phyloP scores from a whole-genome alignment of 2,113 vertebrate species.

The Dicerorhinus sumatrensis region DNA sequence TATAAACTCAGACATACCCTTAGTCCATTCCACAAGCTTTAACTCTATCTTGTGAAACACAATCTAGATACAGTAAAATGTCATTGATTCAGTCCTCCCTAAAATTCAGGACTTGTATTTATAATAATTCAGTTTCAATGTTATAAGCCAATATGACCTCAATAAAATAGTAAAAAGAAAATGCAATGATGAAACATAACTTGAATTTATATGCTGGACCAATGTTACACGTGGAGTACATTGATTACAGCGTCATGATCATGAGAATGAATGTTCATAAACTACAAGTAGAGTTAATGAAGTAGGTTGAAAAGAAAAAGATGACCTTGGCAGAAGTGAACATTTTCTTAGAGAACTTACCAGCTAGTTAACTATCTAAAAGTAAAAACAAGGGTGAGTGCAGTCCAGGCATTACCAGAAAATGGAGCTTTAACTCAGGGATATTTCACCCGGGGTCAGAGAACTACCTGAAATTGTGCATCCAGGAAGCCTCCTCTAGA shows the following conservation, averaged over 20 bases:
- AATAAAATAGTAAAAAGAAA: too few relatives aligned
- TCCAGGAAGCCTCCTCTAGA: background rate
- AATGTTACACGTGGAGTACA: background rate
- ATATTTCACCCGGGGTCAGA: background rate
- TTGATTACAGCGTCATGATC: background rate
- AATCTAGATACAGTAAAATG: background rate
- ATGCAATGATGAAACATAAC: background rate
- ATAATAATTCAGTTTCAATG: background rate
- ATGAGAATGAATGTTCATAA: background rate
- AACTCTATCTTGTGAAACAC: background rate
- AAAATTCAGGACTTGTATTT: background rate
- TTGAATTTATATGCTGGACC: background rate
- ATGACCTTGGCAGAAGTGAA: background rate
- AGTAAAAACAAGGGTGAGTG: background rate
- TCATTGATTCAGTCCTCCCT: background rate
- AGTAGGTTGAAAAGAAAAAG: background rate
- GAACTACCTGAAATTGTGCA: background rate
- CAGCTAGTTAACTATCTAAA: background rate
- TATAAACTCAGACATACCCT: slow-evolving; percentile 47
- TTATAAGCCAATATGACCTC: too few relatives aligned
- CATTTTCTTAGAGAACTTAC: slow-evolving; percentile 29
- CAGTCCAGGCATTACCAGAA: background rate
- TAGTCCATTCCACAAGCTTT: background rate
- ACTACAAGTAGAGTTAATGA: background rate
- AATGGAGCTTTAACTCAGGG: background rate